phyloP scores from a whole-genome alignment of 2,888 invertebrate species.

The Agriotes lineatus region DNA sequence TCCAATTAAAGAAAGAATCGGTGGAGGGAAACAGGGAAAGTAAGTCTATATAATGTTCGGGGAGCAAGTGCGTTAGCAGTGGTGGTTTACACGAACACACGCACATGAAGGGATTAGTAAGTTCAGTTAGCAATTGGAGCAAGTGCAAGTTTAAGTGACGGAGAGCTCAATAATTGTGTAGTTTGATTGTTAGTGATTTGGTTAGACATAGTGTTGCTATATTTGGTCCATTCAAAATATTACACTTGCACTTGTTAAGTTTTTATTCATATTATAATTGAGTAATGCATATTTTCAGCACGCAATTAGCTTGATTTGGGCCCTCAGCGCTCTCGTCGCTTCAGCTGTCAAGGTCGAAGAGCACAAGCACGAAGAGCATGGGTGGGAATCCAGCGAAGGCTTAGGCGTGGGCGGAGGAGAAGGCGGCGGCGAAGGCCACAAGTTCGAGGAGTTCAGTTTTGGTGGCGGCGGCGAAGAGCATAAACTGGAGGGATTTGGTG shows the following conservation, averaged over 20 bases:
- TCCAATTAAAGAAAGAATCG: neutral
- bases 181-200: no score
- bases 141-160: no score
- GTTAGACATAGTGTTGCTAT: no score
- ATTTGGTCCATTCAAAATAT: no score
- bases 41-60: slow-evolving; percentile 46
- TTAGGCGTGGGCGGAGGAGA: neutral
- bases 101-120: slow-evolving; percentile 29
- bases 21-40: slow-evolving; percentile 47
- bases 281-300: slow-evolving; percentile 11
- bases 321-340: neutral
- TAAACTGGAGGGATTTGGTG: slow-evolving; percentile 24
- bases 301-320: neutral
- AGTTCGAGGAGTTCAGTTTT: neutral
- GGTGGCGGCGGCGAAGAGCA: neutral
- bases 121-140: no score
- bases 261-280: no score
- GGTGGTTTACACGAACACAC: slow-evolving; percentile 12
- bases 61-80: neutral
- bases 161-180: no score
- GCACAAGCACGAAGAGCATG: slow-evolving; percentile 2
- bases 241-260: no score
- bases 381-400: slow-evolving; percentile 1
- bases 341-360: neutral
- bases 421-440: neutral